phyloP scores from a whole-genome alignment of 2,797 vertebrate species.

The Pseudochirops cupreus region DNA sequence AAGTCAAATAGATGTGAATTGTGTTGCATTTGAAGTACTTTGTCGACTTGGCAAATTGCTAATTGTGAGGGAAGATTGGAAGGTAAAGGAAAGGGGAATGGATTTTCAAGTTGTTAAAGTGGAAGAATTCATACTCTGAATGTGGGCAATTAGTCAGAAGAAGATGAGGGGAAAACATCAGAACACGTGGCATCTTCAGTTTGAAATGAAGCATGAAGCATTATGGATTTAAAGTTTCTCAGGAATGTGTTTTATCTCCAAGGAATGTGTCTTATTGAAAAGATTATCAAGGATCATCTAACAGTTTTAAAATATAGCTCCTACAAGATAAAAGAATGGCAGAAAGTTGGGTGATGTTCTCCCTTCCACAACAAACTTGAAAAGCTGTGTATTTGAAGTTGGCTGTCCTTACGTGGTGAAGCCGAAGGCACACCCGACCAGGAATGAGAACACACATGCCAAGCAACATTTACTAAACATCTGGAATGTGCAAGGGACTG shows the following conservation, averaged over 20 bases:
- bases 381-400: slow-evolving; percentile 37
- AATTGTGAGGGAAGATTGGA: slow-evolving; percentile 62
- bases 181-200: slow-evolving; percentile 57
- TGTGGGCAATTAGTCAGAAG: slow-evolving; percentile 41
- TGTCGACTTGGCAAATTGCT: slow-evolving; percentile 65
- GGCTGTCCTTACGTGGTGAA: background rate
- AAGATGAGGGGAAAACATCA: slow-evolving; percentile 28
- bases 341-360: slow-evolving; percentile 2
- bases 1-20: slow-evolving; percentile 40
- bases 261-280: slow-evolving; percentile 63
- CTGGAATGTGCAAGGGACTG: background rate
- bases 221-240: slow-evolving; percentile 59
- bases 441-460: background rate
- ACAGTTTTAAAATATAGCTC: slow-evolving; percentile 60
- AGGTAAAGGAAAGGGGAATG: slow-evolving; percentile 35
- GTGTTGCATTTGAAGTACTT: slow-evolving; percentile 47
- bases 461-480: background rate
- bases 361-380: slow-evolving; percentile 63
- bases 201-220: slow-evolving; percentile 62
- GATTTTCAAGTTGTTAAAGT: slow-evolving; percentile 22
- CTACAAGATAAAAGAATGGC: slow-evolving; percentile 36
- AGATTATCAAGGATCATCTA: slow-evolving; percentile 56
- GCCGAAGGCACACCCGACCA: background rate
- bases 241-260: slow-evolving; percentile 64
- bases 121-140: slow-evolving; percentile 36